Base-by-base conservation (phyloP, 2,113 vertebrate species). In the Aramus guarauna region DNA sequence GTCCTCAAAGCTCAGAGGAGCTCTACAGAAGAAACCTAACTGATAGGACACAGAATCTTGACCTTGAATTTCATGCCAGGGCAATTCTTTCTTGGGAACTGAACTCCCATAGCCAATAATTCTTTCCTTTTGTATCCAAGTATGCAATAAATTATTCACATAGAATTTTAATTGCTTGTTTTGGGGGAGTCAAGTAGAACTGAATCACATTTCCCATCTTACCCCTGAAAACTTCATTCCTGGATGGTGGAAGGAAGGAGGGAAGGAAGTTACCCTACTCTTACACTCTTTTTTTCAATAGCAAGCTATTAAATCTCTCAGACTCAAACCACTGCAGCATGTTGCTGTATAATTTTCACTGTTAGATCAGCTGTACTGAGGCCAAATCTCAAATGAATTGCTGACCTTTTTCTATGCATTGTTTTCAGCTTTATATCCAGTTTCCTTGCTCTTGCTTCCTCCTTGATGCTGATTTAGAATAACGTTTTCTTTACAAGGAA, bases 101-200 rank as follows among this genome's bases (percentile, higher is more conserved):
- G 27, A 96, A 90, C 36, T 90, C 75, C 52, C 78, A 60, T 3
- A 56, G 29, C 4, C 39, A 43, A 14, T 88, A 82, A 79, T 73
- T 92, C 47, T 82, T 95, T 68, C 71, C 60, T 96, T 95, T 81
- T 6, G 2, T 63, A 73, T 78, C 23, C 78, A 82, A 68, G 66
- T 29, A 66, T 20, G 72, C 52, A 94, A 67, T 92, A 94, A 92
- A 92, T 94, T 85, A 87, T 21, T 55, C 87, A 77, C 30, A 81
- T 11, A 75, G 63, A 90, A 88, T 92, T 95, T 85, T 71, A 95
- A 94, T n/a, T 96, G 72, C 72, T 96, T 90, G 13, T 85, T 81
- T 81, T 85, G 24, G 14, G 77, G 58, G 56, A 74, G 67, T 66
- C 39, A 76, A 50, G 24, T 78, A 66, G 36, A 95, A 87, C 41